phyloP scores from a whole-genome alignment of 2,888 invertebrate species.

The Epirrita christyi region DNA sequence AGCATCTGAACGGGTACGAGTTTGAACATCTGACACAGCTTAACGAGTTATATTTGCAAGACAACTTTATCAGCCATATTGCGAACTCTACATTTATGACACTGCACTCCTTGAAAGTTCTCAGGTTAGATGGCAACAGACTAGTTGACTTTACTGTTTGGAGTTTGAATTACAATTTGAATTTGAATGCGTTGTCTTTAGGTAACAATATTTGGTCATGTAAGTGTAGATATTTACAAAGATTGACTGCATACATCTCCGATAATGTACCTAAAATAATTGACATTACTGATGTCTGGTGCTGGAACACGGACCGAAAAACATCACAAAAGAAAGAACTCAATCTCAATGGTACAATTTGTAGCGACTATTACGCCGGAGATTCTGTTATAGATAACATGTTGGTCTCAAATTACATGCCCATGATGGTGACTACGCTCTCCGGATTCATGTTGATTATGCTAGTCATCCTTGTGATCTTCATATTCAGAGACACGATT shows the following conservation, averaged over 20 bases:
- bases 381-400: conserved; percentile 92
- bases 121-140: conserved; percentile 93
- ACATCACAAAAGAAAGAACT: conserved; percentile 90
- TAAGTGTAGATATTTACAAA: conserved; percentile 94
- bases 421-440: conserved; percentile 91
- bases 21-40: conserved; percentile 93
- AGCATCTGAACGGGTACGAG: conserved; percentile 91
- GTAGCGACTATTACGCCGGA: conserved; percentile 93
- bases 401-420: conserved; percentile 93
- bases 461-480: conserved; percentile 90
- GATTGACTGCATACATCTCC: conserved; percentile 91
- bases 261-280: conserved; percentile 91
- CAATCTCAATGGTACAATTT: conserved; percentile 93
- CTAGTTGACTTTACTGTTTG: conserved; percentile 91
- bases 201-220: conserved; percentile 97
- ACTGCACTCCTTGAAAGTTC: conserved; percentile 89
- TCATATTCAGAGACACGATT: conserved; percentile 93
- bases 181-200: conserved; percentile 89
- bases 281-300: conserved; percentile 91
- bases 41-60: conserved; percentile 93
- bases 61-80: conserved; percentile 91
- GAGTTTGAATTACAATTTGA: conserved; percentile 87
- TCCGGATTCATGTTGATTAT: conserved; percentile 91
- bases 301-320: conserved; percentile 88
- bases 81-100: conserved; percentile 91